Percentiles rank a stretch among this genome's conserved stretches.
Conservation (phyloP, 2,888 invertebrate species). For the Hesperia comma region DNA sequence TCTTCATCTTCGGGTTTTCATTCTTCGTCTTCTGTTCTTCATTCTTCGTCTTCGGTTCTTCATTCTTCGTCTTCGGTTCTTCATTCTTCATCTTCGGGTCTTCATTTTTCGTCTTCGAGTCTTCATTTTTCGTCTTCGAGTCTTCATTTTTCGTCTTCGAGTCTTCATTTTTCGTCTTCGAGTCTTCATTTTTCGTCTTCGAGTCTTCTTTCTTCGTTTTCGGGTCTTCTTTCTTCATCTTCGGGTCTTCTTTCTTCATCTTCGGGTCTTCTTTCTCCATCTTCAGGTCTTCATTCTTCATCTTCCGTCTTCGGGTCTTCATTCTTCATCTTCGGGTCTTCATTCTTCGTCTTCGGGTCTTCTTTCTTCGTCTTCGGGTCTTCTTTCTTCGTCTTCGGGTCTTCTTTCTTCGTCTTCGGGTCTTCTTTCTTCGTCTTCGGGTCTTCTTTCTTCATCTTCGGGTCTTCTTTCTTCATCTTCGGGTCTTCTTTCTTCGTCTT, state of each 20-base stretch:
- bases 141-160: conserved; percentile 12
- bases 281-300: conserved; percentile 18
- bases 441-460: conserved; percentile 14
- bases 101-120: conserved; percentile 17
- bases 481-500: conserved; percentile 9
- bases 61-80: background rate
- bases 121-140: conserved; percentile 16
- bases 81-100: background rate
- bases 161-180: conserved; percentile 30
- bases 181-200: conserved; percentile 15
- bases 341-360: conserved; percentile 20
- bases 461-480: conserved; percentile 34
- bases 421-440: background rate
- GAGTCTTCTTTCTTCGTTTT: conserved; percentile 36
- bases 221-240: conserved; percentile 31
- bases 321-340: conserved; percentile 36
- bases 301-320: conserved; percentile 6
- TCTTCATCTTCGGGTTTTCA: conserved; percentile 37
- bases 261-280: background rate
- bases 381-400: conserved; percentile 17
- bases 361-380: conserved; percentile 19
- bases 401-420: conserved; percentile 31
- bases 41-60: conserved; percentile 9
- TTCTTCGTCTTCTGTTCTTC: conserved; percentile 21
- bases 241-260: too few species aligned